Base-by-base conservation (phyloP, 1,140 invertebrate genomes). In the Ptiloglossa arizonensis region DNA sequence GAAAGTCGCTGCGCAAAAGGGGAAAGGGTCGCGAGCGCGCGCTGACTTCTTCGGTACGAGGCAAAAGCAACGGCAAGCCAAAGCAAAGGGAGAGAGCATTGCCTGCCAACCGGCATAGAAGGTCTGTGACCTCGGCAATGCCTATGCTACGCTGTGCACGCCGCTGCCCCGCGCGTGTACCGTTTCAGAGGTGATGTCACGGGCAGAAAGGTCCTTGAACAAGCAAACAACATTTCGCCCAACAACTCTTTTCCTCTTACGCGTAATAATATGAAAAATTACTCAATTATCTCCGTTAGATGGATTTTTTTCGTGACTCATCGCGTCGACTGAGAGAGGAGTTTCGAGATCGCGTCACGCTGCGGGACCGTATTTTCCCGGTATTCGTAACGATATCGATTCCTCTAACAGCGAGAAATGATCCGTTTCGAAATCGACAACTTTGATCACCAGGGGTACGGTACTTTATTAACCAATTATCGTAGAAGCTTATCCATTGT, bases 111-210 rank as follows among this genome's bases (percentile, higher is more conserved):
- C 89, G 89, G 88, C 89, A 87, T 87, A 76, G 83, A 91, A 91
- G 91, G 91, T 91, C 90, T 90, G 88, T 91, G 90, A 92, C 90
- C 91, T 89, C 89, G 86, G 87, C 86, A 86, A 89, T 89, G 87
- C 87, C 87, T 90, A 86, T 75, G 80, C 72, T 62, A 75, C 76
- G 83, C 60, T 56, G 60, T 75, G 52, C 38, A 68, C 70, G 68
- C 57, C 50, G 70, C 56, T 66, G 70, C 38, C 48, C 77, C n/a
- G n/a, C n/a, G 60, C 68, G 59, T 86, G 79, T 83, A 86, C 78
- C 82, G 87, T 89, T 87, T 85, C 83, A 74, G 64, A 83, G 86
- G 72, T 87, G 87, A 89, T 89, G 89, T 90, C 89, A 89, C 88
- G 87, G 85, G 48, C 38, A 38, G 46, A 70, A 77, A 71, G 74